Percentiles rank a stretch among this genome's conserved stretches.
Evolutionary conservation across 2,113 vertebrate genomes (phyloP).

Genomic region (Chauna torquata): DNA sequence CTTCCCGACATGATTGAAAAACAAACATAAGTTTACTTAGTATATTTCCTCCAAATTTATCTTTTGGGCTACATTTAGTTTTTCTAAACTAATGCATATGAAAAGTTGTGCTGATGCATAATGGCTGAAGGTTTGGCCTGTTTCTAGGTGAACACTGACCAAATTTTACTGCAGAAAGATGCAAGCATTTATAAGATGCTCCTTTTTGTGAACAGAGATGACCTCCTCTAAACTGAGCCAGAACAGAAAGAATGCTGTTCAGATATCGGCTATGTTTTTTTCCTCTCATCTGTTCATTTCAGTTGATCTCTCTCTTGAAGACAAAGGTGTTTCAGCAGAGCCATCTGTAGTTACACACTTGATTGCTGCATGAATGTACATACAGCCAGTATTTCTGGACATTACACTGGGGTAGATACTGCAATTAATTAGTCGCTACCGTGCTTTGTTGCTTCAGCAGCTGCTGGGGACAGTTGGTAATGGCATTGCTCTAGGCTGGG

Average conservation of each 20-base stretch:
- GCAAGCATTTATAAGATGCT: not conserved
- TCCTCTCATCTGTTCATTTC: not conserved
- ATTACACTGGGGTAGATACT: fast-evolving
- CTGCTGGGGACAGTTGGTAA: not conserved
- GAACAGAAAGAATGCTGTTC: not conserved
- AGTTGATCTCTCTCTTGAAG: not conserved
- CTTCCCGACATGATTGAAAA: not conserved
- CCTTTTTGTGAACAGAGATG: not conserved
- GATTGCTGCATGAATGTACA: fast-evolving
- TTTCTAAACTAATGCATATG: not conserved
- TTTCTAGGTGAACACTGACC: not conserved
- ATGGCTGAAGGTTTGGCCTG: not conserved
- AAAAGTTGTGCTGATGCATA: not conserved
- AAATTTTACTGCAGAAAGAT: not conserved
- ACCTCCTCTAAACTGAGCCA: not conserved
- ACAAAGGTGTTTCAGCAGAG: not conserved
- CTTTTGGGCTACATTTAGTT: not conserved
- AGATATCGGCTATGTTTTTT: not conserved
- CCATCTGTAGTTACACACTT: not conserved
- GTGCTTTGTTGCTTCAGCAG: not conserved
- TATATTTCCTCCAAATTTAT: not conserved
- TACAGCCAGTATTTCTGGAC: not conserved
- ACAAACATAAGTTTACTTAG: not conserved
- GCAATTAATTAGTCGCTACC: not conserved
- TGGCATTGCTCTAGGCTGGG: not conserved